phyloP scores from a whole-genome alignment of 1,140 invertebrate species.

The Trissolcus basalis region DNA sequence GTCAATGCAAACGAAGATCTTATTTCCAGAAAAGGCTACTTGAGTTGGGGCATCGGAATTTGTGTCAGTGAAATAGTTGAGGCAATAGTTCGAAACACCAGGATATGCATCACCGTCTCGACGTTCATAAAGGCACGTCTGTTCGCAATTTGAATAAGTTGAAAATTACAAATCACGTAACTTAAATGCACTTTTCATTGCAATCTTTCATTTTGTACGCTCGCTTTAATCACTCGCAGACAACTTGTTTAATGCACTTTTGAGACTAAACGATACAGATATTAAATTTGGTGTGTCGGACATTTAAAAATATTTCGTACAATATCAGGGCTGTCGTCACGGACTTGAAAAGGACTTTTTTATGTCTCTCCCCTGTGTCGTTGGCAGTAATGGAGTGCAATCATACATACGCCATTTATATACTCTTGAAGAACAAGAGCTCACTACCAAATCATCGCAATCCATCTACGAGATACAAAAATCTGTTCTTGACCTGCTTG shows the following conservation, averaged over 20 bases:
- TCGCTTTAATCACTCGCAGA: neutral
- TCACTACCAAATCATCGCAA: conserved; percentile 74
- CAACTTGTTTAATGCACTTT: conserved; percentile 11
- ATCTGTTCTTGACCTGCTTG: conserved; percentile 55
- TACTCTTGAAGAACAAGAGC: conserved; percentile 75
- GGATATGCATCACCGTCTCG: conserved; percentile 77
- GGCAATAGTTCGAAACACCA: conserved; percentile 77
- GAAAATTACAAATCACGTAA: neutral
- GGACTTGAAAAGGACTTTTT: conserved; percentile 79
- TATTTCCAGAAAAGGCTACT: conserved; percentile 77
- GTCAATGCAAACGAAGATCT: conserved; percentile 76
- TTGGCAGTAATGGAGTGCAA: conserved; percentile 78
- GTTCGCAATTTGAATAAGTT: neutral
- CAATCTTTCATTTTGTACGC: conserved; percentile 4
- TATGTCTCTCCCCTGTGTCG: conserved; percentile 78
- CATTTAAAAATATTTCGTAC: conserved; percentile 22
- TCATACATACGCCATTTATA: conserved; percentile 78
- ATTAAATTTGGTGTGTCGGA: conserved; percentile 19
- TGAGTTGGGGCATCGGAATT: conserved; percentile 76
- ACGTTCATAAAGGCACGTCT: conserved; percentile 76
- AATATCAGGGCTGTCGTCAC: conserved; percentile 73
- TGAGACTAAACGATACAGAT: conserved; percentile 13
- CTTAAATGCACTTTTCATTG: conserved; percentile 15
- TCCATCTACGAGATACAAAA: conserved; percentile 73
- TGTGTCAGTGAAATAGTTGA: conserved; percentile 77